Base-by-base conservation (phyloP, 2,113 vertebrate species). In the Copsychus sechellarum region DNA sequence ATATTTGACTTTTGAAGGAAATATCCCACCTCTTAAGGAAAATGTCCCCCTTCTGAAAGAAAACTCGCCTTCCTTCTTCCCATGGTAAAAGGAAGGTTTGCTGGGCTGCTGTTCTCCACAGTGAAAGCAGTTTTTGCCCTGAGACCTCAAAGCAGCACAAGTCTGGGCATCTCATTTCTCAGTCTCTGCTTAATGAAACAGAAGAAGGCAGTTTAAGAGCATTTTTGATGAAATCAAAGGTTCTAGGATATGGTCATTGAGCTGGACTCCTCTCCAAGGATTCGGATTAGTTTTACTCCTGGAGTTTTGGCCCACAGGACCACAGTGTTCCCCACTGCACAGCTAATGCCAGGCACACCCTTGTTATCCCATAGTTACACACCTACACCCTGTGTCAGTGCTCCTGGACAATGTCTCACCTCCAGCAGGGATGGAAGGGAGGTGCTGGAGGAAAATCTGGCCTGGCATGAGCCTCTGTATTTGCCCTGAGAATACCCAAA, bases 321-420 rank as follows among this genome's bases (percentile, higher is more conserved):
- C 47, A 5, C 11, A 2, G 6, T 20, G 45, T 34, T n/a, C 12
- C 38, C 0, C 57, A 28, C 20, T 33, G 33, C 28, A 22, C 34
- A 16, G 21, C 28, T 40, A 4, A 28, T 22, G 6, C 22, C 45
- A 51, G 26, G 33, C 42, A 72, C 14, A 9, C 12, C 42, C 19
- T 73, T 0, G 0, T 26, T 22, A 10, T 9, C 22, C 14, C 3
- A 1, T 15, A 66, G 22, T 57, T 9, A 5, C 21, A 3, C 14
- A 31, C 5, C 31, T 5, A 3, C 24, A 3, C 10, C 21, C 13
- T 9, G 14, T 31, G 18, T 14, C 45, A 21, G 26, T 25, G 42
- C 28, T 31, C 48, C 6, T 18, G 48, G 53, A 23, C 19, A 14
- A 3, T 1, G 14, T 33, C 57, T 23, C 24, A 16, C 16, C 21